Evolutionary conservation across 2,888 invertebrate species (phyloP).

Genomic region (Drosophila anceps): DNA sequence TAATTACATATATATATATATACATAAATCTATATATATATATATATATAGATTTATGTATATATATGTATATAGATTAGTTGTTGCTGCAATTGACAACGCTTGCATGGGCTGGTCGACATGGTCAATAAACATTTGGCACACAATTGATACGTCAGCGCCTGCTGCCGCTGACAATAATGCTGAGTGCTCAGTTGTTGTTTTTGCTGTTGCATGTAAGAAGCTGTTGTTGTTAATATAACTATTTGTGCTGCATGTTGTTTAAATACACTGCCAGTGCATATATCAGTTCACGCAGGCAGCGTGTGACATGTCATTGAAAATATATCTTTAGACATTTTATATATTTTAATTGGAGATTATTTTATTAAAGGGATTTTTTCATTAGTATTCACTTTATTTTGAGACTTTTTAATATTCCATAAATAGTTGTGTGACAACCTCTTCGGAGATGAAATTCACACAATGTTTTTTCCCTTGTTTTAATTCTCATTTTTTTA

Average conservation of each 20-base stretch:
- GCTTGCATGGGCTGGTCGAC: constrained; percentile 59
- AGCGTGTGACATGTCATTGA: neutral
- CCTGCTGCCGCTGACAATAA: constrained; percentile 71
- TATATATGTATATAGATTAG: constrained; percentile 6
- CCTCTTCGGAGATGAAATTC: no score
- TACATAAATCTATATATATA: no score
- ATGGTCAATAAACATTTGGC: constrained; percentile 82
- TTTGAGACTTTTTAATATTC: no score
- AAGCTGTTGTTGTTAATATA: constrained; percentile 20
- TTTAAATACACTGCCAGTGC: constrained; percentile 2
- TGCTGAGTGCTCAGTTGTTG: constrained; percentile 52
- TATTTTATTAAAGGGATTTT: neutral
- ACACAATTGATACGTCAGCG: constrained; percentile 81
- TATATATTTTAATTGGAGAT: neutral
- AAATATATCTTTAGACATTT: neutral
- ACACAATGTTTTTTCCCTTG: no score
- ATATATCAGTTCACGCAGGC: neutral
- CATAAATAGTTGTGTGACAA: no score
- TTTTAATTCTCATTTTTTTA: no score
- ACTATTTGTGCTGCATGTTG: constrained; percentile 15
- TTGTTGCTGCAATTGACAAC: constrained; percentile 37
- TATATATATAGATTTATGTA: neutral
- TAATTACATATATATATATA: constrained; percentile 45
- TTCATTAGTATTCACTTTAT: no score
- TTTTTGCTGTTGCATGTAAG: constrained; percentile 17